phyloP scores from a whole-genome alignment of 2,113 vertebrate species.

The Antechinus flavipes region DNA sequence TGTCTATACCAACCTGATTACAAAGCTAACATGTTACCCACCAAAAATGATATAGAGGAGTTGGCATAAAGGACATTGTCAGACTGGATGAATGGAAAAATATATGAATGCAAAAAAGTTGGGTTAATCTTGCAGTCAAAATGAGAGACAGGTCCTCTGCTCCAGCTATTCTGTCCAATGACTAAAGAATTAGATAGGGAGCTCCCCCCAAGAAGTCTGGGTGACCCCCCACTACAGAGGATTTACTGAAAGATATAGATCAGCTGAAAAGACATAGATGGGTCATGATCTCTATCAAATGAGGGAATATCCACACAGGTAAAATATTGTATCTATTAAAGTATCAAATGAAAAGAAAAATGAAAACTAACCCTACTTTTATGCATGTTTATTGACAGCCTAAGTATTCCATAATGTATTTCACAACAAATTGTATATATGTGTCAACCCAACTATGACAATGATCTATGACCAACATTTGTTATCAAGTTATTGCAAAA shows the following conservation, averaged over 20 bases:
- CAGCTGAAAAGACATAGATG: neutral
- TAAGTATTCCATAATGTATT: neutral
- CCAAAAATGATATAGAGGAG: neutral
- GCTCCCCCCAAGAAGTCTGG: neutral
- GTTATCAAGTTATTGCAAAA: neutral
- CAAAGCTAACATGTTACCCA: neutral
- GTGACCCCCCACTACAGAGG: neutral
- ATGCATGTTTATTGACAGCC: neutral
- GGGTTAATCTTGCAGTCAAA: neutral
- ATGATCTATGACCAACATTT: neutral
- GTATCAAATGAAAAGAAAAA: neutral
- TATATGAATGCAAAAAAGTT: neutral
- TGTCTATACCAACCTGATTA: neutral
- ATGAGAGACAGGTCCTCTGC: neutral
- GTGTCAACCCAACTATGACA: neutral
- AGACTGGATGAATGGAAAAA: neutral
- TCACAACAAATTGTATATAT: neutral
- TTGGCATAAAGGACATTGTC: neutral
- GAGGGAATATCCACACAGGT: neutral
- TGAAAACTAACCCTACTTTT: constrained; percentile 10
- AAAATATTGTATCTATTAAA: neutral
- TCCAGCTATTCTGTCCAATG: neutral
- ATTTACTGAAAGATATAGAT: neutral
- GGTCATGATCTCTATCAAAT: neutral
- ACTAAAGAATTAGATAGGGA: neutral